Base-by-base conservation (phyloP, 1,140 invertebrate species). In the Drosophila tani region DNA sequence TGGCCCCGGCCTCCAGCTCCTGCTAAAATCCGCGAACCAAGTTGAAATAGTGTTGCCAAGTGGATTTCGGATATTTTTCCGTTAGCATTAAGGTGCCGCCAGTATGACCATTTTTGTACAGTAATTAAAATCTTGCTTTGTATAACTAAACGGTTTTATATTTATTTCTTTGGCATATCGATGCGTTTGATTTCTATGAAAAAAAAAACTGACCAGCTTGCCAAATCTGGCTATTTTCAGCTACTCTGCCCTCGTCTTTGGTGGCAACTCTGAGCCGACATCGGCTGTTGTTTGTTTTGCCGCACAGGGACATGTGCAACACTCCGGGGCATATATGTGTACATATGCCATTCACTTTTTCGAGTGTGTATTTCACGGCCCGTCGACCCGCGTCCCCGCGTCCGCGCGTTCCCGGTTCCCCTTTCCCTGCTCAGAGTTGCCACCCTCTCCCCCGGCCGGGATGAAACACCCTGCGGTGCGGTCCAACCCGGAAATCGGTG, bases 221-320 rank as follows among this genome's bases (percentile, higher is more conserved):
- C 15, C n/a, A 32, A 19, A 9, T 53, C 21, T 21, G 19, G 21
- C 14, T 38, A 19, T 66, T 40, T 68, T 40, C 2, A 2, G 32
- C n/a, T 15, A 63, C 41, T 19, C 29, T 27, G 21, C 3, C 15
- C 14, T 17, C 15, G 15, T 1, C 19, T 11, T 6, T 21, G 29
- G 1, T 46, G 47, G 15, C 64, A 70, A 21, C 49, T 45, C 60
- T 53, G 35, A 15, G 14, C 19, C 24, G 55, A 62, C 69, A 81
- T 78, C 69, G 55, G 53, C 70, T 74, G 32, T 49, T 78, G 82
- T 91, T 88, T 90, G 78, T 84, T 81, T 73, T 88, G 83, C 79
- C 84, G 79, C 84, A 82, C 82, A 86, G 87, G 75, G 91, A 92
- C 91, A 92, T 92, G 91, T 92, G 91, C 91, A 92, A 85, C 87